A percentile compares a stretch with the other conserved stretches of the same genome.
phyloP scores from a whole-genome alignment of 1,140 invertebrate genomes.

The Linepithema humile region DNA sequence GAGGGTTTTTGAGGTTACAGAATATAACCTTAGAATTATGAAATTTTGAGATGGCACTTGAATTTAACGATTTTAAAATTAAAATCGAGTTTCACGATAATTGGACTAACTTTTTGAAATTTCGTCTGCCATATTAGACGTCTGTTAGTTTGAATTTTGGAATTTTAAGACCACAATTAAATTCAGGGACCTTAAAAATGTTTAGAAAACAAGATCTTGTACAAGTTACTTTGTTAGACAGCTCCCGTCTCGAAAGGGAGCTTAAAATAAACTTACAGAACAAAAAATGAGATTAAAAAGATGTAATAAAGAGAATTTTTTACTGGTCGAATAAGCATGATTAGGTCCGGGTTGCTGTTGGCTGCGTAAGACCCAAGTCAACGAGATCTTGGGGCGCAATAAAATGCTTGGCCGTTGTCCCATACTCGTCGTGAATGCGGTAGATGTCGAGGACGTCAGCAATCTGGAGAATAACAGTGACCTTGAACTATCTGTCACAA shows the following conservation, averaged over 20 bases:
- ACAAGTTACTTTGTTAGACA: too few relatives aligned
- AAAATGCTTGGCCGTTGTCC: conserved; percentile 84
- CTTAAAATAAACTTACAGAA: not conserved
- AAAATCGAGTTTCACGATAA: too few relatives aligned
- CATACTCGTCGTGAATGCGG: conserved; percentile 77
- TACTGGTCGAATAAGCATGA: conserved; percentile 37
- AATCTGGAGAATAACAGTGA: conserved; percentile 65
- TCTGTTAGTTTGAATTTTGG: too few relatives aligned
- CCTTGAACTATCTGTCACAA: conserved; percentile 67
- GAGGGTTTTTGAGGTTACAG: too few relatives aligned
- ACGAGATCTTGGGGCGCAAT: conserved; percentile 88
- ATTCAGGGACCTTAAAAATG: not conserved
- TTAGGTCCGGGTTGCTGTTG: conserved; percentile 81
- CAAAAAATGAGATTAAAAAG: not conserved
- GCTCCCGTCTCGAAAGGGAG: too few relatives aligned
- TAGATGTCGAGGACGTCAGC: conserved; percentile 32
- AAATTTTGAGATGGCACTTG: too few relatives aligned
- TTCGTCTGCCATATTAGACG: too few relatives aligned
- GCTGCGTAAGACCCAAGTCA: conserved; percentile 89
- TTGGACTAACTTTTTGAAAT: too few relatives aligned
- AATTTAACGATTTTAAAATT: too few relatives aligned
- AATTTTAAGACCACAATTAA: too few relatives aligned
- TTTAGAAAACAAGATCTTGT: too few relatives aligned
- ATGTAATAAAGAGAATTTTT: not conserved
- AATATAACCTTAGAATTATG: too few relatives aligned